Evolutionary conservation across 2,113 vertebrate species (phyloP), one percentile per base, ranked within the genome.

Genomic region (Nothoprocta perdicaria): DNA sequence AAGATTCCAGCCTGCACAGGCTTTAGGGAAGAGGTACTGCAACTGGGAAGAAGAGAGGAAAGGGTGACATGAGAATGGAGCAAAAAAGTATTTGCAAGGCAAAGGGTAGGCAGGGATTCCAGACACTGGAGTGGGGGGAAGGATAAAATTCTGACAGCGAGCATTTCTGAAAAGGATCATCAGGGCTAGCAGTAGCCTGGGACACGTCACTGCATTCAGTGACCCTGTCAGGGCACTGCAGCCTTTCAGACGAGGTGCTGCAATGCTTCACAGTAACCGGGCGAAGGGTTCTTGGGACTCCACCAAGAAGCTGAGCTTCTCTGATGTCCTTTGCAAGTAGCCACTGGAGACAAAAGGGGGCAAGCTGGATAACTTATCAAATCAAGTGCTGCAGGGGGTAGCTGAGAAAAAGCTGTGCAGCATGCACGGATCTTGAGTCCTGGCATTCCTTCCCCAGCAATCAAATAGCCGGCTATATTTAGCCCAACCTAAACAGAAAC

Each of bases 401-500:
- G 69, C 52, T 35, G 18, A 77, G 75, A 87, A 90, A 91, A 92
- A 76, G 26, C 9, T 45, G 45, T 65, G 48, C 87, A 38, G 57
- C 45, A 23, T 9, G 8, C 43, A 83, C 58, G 84, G 89, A 81
- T 93, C 76, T 69, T 43, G 65, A 78, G 67, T 68, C 58, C 73
- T 93, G 78, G 58, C 81, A 91, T 89, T 94, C 80, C 63, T 83
- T 33, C 72, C 67, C 27, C 2, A 0, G 67, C n/a, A 94, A 84
- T 92, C 86, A 90, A 92, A 81, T 60, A 63, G 86, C 68, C 72
- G 65, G 68, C 78, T 95, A 90, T 93, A 92, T 96, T 94, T 94
- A 95, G 79, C 79, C 22, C 65, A 93, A 87, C 79, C 78, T 93
- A 96, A 96, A 95, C 79, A 95, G 91, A 78, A 92, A 89, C 45